These are phyloP conservation scores for Gila robusta DNA, from an alignment of 2,797 vertebrate species.

Conservation along the genomic window DNA sequence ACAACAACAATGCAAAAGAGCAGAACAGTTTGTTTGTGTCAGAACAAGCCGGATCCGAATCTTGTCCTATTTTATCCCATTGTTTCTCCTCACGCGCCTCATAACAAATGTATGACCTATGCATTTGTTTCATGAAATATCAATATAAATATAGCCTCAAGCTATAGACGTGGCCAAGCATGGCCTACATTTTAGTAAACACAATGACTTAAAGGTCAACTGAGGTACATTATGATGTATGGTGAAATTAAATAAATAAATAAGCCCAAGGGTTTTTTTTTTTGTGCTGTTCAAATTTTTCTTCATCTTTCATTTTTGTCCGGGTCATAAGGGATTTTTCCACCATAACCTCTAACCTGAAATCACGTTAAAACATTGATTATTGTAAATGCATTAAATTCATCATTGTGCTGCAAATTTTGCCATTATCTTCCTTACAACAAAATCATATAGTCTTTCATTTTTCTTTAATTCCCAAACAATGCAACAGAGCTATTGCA, in stretches of 20 bases:
- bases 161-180: background rate
- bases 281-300: background rate
- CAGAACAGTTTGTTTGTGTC: background rate
- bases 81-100: background rate
- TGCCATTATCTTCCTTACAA: too few relatives aligned
- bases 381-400: background rate
- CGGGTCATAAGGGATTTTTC: background rate
- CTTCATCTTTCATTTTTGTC: background rate
- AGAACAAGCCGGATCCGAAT: background rate
- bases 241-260: background rate
- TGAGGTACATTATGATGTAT: slow-evolving; percentile 9
- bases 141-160: slow-evolving; percentile 1
- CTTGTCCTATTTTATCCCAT: background rate
- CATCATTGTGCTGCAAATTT: background rate
- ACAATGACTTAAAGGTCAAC: slow-evolving; percentile 23
- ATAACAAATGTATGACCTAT: background rate
- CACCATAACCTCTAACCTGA: background rate
- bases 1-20: background rate
- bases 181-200: background rate
- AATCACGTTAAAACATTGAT: background rate
- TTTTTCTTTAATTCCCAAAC: background rate
- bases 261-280: background rate
- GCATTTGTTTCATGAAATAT: slow-evolving; percentile 12
- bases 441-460: background rate
- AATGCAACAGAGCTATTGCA: background rate